These are phyloP conservation scores for Coccyzus lansbergi DNA, from an alignment of 2,797 vertebrate genomes.

Conservation along the genomic window DNA sequence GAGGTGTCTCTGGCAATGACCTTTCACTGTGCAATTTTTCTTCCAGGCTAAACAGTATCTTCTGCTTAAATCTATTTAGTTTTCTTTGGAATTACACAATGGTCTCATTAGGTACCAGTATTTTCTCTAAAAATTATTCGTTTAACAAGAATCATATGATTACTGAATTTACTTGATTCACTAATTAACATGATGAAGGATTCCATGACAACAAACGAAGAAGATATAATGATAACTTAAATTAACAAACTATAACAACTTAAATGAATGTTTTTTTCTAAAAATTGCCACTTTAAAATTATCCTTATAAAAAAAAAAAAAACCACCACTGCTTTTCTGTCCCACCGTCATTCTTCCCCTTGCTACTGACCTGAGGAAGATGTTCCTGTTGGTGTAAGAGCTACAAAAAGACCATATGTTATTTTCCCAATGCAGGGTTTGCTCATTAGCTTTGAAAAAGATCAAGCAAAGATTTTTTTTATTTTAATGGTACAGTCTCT, in stretches of 20 bases:
- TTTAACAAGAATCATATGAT: neutral
- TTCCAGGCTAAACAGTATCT: neutral
- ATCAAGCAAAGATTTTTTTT: neutral
- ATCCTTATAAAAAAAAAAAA: neutral
- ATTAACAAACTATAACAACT: neutral
- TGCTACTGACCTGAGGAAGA: neutral
- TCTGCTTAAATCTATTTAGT: neutral
- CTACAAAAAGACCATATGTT: neutral
- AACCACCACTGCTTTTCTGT: neutral
- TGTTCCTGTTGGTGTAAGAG: neutral
- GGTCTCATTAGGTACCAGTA: neutral
- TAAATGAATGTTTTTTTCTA: neutral
- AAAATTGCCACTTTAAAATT: neutral
- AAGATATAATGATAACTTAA: neutral
- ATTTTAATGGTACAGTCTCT: neutral
- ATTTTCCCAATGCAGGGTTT: neutral
- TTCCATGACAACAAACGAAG: neutral
- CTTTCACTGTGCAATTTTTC: neutral
- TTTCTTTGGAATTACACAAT: neutral
- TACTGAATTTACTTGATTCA: neutral
- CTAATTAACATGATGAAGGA: neutral
- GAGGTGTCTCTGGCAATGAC: neutral
- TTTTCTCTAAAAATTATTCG: neutral
- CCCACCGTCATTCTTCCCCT: neutral
- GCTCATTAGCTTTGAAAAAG: neutral